phyloP scores from a whole-genome alignment of 2,797 vertebrate genomes.

The Gephyroberyx darwinii region DNA sequence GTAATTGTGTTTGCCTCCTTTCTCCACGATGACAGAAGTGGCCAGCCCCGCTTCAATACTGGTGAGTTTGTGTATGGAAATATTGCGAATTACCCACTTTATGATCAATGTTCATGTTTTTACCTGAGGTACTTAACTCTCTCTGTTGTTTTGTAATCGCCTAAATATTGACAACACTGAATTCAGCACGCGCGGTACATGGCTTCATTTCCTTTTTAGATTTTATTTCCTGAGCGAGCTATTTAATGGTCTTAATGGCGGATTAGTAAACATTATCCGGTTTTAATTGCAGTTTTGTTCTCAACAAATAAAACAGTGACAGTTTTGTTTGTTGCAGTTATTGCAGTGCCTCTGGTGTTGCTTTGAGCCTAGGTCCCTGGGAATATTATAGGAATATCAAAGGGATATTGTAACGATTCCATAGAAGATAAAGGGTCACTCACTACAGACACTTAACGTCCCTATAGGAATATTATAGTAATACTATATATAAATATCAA shows the following conservation, averaged over 20 bases:
- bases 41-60: slow-evolving; percentile 57
- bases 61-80: slow-evolving; percentile 40
- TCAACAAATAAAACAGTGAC: slow-evolving; percentile 6
- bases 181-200: not conserved
- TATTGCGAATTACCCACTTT: not conserved
- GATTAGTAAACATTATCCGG: slow-evolving; percentile 9
- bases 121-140: not conserved
- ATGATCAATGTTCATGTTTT: not conserved
- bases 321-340: slow-evolving; percentile 13
- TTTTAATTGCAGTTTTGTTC: slow-evolving; percentile 26
- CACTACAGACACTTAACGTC: too few relatives aligned
- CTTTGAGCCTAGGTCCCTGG: not conserved
- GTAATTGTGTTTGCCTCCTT: slow-evolving; percentile 12
- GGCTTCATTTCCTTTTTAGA: not conserved
- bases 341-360: not conserved
- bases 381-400: too few relatives aligned
- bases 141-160: not conserved
- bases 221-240: slow-evolving; percentile 15
- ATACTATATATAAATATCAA: too few relatives aligned
- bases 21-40: slow-evolving; percentile 69
- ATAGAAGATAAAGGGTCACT: too few relatives aligned
- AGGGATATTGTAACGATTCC: too few relatives aligned
- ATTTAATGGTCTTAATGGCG: not conserved
- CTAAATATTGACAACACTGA: too few relatives aligned
- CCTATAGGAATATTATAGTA: too few relatives aligned